Conservation (phyloP, 2,113 vertebrate species). For the Megaleporinus macrocephalus region DNA sequence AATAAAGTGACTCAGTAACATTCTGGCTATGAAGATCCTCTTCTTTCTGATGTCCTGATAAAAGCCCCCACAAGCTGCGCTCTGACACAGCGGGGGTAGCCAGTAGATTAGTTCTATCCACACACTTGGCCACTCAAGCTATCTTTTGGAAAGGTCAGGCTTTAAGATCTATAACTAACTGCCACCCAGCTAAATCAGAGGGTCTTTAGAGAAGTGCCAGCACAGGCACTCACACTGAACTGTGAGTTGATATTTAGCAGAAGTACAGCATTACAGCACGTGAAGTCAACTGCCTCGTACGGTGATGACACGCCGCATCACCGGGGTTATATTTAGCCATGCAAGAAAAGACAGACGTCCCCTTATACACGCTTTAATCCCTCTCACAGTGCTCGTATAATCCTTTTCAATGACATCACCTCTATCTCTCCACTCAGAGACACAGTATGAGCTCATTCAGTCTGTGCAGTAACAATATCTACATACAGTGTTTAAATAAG, state of each 20-base stretch:
- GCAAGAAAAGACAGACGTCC: conserved; percentile 57
- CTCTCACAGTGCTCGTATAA: conserved; percentile 34
- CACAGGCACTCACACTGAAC: neutral
- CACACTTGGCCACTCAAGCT: conserved; percentile 4
- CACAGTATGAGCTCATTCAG: neutral
- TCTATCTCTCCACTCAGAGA: conserved; percentile 38
- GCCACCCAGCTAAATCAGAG: conserved; percentile 12
- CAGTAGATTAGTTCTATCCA: conserved; percentile 14
- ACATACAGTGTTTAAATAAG: neutral
- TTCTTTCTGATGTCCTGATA: neutral
- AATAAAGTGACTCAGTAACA: neutral
- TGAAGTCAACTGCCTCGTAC: neutral
- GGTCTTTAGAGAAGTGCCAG: neutral
- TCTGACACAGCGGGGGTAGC: neutral
- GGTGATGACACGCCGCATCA: conserved; percentile 39
- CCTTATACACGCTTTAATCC: conserved; percentile 57
- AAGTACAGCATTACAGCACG: conserved; percentile 4
- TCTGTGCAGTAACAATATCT: neutral
- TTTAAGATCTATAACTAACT: conserved; percentile 20
- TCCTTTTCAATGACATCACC: conserved; percentile 49
- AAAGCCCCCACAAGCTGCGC: neutral
- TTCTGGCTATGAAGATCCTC: neutral
- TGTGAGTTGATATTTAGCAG: conserved; percentile 18
- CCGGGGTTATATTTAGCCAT: conserved; percentile 53
- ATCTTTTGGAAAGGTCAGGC: conserved; percentile 10